Base-by-base conservation (phyloP, 1,140 invertebrate genomes). In the Hestina assimilis region DNA sequence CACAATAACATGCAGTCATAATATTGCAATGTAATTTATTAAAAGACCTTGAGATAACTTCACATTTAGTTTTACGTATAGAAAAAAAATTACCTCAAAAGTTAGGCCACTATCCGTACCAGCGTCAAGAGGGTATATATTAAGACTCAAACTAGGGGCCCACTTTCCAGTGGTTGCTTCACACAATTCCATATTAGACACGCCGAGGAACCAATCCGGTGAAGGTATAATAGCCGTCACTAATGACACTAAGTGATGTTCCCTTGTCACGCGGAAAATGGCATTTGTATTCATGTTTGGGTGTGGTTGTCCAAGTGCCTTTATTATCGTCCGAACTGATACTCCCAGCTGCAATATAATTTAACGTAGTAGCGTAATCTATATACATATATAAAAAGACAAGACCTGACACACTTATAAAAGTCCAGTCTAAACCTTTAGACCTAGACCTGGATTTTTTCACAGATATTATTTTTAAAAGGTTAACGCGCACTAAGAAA, bases 161-260 rank as follows among this genome's bases (percentile, higher is more conserved):
- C 85, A 88, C 4, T 60, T 63, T 4, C 69, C 59, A 2, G 61
- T 75, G 4, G 47, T 55, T 0, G 58, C 58, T 9, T 74, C 67
- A 51, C 85, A 88, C 0, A 88, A 50, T 40, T 88, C 85, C 59
- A 86, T 69, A 38, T 85, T 75, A 8, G 81, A 64, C 0, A 84
- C 77, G 9, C 84, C 84, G 0, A 88, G 64, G 58, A 88, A 88
- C 84, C 84, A 88, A 43, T 88, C 84, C 0, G 83, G 83, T 0
- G 84, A 88, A 0, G 84, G 84, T 6, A 83, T 42, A 2, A 88
- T 71, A 0, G 72, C 76, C 0, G 74, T 75, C 2, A 72, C 79
- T 2, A 87, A 42, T 0, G 84, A 86, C 2, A 87, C 71, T 3
- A 76, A 43, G 41, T 86, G 83, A 29, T 83, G 68, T 3, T 73